phyloP scores from a whole-genome alignment of 1,140 invertebrate genomes.

The Sweltsa coloradensis region DNA sequence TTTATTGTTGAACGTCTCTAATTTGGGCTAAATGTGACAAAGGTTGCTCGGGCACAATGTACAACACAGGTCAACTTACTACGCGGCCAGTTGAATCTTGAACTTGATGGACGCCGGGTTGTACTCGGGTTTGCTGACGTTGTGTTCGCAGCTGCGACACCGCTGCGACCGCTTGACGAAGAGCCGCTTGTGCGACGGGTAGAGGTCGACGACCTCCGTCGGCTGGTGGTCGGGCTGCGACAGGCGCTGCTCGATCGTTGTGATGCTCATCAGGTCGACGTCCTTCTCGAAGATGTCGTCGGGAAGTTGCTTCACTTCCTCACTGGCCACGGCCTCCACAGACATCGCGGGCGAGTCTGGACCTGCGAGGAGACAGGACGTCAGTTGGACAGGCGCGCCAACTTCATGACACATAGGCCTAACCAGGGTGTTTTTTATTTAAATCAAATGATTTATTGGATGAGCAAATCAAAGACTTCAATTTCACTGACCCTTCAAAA shows the following conservation, averaged over 20 bases:
- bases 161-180: constrained; percentile 79
- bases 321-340: constrained; percentile 54
- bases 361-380: too few species aligned
- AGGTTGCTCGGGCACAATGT: too few species aligned
- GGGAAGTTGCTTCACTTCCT: constrained; percentile 62
- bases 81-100: constrained; percentile 87
- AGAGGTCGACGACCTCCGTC: constrained; percentile 51
- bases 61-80: too few species aligned
- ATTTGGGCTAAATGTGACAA: too few species aligned
- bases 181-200: constrained; percentile 73
- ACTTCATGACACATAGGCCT: too few species aligned
- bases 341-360: too few species aligned
- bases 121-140: constrained; percentile 90
- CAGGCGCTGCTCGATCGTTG: constrained; percentile 71
- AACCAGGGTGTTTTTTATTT: too few species aligned
- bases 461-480: too few species aligned
- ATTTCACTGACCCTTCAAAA: too few species aligned
- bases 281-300: constrained; percentile 61
- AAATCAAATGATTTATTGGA: too few species aligned
- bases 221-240: constrained; percentile 74
- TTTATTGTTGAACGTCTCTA: too few species aligned
- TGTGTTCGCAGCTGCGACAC: constrained; percentile 85
- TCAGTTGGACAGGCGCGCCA: too few species aligned
- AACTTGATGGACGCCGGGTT: constrained; percentile 91
- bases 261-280: constrained; percentile 65